Evolutionary conservation across 1,140 invertebrate genomes (phyloP).

Genomic region (Battus philenor): DNA sequence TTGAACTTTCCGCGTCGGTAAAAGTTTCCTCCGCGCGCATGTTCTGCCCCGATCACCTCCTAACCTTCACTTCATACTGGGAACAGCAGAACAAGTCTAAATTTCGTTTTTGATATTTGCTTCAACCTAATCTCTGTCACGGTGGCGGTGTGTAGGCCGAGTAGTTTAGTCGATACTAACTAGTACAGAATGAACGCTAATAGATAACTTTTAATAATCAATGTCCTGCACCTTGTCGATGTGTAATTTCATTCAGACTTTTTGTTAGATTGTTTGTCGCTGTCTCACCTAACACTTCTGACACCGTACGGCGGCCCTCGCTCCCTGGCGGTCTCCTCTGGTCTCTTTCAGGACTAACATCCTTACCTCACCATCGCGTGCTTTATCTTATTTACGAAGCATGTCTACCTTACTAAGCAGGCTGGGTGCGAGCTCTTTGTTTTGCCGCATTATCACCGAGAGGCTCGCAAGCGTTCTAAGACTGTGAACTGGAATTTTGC

Average conservation of each 20-base stretch:
- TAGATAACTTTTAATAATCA: constrained; percentile 60
- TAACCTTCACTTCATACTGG: constrained; percentile 40
- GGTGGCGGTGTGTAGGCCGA: constrained; percentile 71
- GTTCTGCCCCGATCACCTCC: constrained; percentile 51
- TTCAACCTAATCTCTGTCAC: constrained; percentile 61
- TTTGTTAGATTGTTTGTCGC: constrained; percentile 73
- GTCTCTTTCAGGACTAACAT: constrained; percentile 65
- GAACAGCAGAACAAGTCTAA: constrained; percentile 72
- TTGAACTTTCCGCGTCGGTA: constrained; percentile 11
- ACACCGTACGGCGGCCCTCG: constrained; percentile 43
- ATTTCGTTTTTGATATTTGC: constrained; percentile 76
- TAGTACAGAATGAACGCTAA: constrained; percentile 73
- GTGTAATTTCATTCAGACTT: constrained; percentile 65
- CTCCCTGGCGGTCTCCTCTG: constrained; percentile 50
- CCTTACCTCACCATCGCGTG: constrained; percentile 70
- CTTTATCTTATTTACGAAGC: constrained; percentile 70
- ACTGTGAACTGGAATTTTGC: constrained; percentile 73
- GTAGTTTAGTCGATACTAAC: constrained; percentile 60
- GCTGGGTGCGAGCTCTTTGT: constrained; percentile 67
- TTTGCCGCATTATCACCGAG: constrained; percentile 65
- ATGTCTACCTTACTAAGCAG: constrained; percentile 67
- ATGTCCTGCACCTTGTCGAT: constrained; percentile 72
- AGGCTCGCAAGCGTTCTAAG: constrained; percentile 55
- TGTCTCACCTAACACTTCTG: constrained; percentile 68
- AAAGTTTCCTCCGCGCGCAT: constrained; percentile 50